Percentiles rank a stretch among this genome's conserved stretches.
Evolutionary conservation across 35 echinoderm and acorn worm genomes (phyloP).

Genomic region (Ophioderma brevispina): DNA sequence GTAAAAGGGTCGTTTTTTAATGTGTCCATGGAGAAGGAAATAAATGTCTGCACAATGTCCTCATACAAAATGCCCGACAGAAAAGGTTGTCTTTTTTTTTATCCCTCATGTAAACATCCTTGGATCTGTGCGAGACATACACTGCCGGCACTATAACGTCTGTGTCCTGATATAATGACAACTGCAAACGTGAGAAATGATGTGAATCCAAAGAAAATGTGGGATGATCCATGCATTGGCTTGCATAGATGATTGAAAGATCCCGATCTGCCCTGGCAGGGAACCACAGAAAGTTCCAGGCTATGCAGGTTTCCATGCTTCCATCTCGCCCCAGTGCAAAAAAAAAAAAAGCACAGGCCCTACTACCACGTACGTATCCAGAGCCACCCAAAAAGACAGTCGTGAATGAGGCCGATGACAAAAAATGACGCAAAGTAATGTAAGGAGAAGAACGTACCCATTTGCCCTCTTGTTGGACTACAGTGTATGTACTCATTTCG

Average conservation of each 20-base stretch:
- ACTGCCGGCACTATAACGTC: too few species aligned
- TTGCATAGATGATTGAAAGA: neutral
- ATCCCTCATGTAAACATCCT: too few species aligned
- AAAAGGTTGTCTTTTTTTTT: too few species aligned
- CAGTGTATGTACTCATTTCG: neutral
- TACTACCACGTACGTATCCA: neutral
- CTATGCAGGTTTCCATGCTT: neutral
- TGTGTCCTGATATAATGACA: too few species aligned
- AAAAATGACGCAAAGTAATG: neutral
- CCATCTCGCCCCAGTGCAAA: neutral
- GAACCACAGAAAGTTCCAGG: too few species aligned
- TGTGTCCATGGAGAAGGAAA: too few species aligned
- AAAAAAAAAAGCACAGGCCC: neutral
- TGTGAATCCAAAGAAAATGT: neutral
- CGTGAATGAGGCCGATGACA: constrained; percentile 15
- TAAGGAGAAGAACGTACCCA: neutral
- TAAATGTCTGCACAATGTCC: too few species aligned
- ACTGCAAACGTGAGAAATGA: too few species aligned
- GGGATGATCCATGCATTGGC: neutral
- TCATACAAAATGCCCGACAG: too few species aligned
- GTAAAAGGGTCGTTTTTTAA: too few species aligned
- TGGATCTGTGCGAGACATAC: too few species aligned
- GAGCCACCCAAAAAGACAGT: neutral
- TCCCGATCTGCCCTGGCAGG: too few species aligned
- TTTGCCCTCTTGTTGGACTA: constrained; percentile 9